These are phyloP conservation scores for Euura saliciscinereae DNA, from an alignment of 1,140 invertebrate species.

Conservation along the genomic window DNA sequence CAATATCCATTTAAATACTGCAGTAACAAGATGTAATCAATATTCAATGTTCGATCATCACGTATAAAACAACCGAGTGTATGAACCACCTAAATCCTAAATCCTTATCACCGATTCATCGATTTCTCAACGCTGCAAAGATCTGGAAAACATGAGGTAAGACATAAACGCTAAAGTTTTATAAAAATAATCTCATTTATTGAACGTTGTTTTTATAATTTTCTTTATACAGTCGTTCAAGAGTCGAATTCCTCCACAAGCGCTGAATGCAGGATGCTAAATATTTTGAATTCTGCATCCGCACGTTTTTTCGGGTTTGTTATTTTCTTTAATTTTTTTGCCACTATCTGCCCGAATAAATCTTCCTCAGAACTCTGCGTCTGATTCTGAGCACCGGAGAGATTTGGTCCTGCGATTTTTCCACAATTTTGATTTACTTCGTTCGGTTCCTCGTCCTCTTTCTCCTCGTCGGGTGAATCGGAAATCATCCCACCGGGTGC, in stretches of 20 bases:
- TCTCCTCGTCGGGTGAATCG: background rate
- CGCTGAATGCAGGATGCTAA: background rate
- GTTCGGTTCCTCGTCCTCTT: background rate
- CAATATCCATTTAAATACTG: no score
- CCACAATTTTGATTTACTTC: background rate
- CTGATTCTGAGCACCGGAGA: background rate
- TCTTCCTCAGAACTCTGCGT: background rate
- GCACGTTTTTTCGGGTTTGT: background rate
- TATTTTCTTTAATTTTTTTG: slow-evolving; percentile 8
- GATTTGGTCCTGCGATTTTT: background rate
- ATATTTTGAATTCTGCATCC: background rate
- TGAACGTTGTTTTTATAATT: no score
- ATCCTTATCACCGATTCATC: no score
- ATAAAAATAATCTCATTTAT: no score
- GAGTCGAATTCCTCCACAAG: background rate
- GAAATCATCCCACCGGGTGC: background rate
- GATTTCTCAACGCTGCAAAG: no score
- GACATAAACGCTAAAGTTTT: no score
- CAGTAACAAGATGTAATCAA: no score
- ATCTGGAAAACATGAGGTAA: no score
- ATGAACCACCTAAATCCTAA: no score
- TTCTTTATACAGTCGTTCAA: background rate
- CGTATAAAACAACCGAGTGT: no score
- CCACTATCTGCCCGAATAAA: background rate
- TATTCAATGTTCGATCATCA: no score